These are phyloP conservation scores for Dione vanillae DNA, from an alignment of 2,888 invertebrate genomes.

Conservation along the genomic window DNA sequence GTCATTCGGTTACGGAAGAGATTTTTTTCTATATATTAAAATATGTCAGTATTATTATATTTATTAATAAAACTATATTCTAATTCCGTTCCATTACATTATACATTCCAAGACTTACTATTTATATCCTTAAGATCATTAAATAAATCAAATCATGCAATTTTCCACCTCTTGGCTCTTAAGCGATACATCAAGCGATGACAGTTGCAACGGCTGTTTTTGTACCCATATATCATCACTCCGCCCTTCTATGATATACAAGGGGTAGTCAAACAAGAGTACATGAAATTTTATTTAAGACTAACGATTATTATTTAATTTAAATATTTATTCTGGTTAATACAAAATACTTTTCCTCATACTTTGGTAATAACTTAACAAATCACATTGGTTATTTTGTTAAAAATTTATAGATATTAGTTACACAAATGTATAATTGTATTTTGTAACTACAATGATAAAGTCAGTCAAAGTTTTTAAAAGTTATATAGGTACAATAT, in stretches of 20 bases:
- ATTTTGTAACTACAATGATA: too few species aligned
- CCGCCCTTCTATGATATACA: slow-evolving; percentile 52
- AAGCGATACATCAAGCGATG: slow-evolving; percentile 62
- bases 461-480: too few species aligned
- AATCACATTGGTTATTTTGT: too few species aligned
- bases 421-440: too few species aligned
- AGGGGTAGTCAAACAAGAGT: neutral
- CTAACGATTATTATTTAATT: too few species aligned
- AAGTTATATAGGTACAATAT: too few species aligned
- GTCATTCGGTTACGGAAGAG: too few species aligned
- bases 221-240: slow-evolving; percentile 66
- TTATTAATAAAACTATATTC: neutral
- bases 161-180: slow-evolving; percentile 61
- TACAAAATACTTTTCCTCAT: too few species aligned
- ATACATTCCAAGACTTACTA: neutral
- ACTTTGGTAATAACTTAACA: too few species aligned
- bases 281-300: neutral
- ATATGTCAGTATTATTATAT: neutral
- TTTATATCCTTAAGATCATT: slow-evolving; percentile 40
- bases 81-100: slow-evolving; percentile 8
- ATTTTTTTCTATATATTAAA: too few species aligned
- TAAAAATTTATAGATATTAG: too few species aligned
- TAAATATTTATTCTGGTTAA: too few species aligned
- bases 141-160: slow-evolving; percentile 63
- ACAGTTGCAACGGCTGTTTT: slow-evolving; percentile 67